Evolutionary conservation across 2,113 vertebrate genomes (phyloP), one percentile per base, ranked within the genome.

Genomic region (Dendrocopos noguchii): DNA sequence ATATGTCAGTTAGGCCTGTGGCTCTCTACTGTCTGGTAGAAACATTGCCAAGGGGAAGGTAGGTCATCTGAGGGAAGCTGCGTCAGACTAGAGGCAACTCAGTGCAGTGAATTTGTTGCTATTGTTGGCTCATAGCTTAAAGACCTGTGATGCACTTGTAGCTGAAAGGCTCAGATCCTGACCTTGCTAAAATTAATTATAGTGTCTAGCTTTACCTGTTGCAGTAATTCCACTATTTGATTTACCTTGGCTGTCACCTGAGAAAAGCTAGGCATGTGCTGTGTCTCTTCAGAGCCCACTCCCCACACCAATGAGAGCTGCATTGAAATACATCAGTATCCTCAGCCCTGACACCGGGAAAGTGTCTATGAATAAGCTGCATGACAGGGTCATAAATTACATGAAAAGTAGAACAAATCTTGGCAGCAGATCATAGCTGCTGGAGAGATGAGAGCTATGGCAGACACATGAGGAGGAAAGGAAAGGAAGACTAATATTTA

Each of bases 401-500:
- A 39, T 3, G 31, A 81, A 80, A 47, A 87, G 79, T 1, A 91
- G 68, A 93, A 77, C 56, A 92, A 81, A 94, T 39, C 89, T 96
- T 96, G 92, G 94, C 92, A 89, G 61, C 67, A 89, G 87, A 94
- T 94, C 91, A 94, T 34, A 93, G 87, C 89, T 89, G 70, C 67
- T 81, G 63, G 29, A 81, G 63, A 70, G 80, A 92, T 72, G 88
- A 84, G 83, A 80, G 80, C 83, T 74, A 68, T 93, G 92, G 94
- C 80, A 94, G 89, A 89, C 81, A 85, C 84, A 89, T 60, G 84
- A 96, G 67, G 28, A 84, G 92, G 44, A 80, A 89, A 80, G 92
- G 68, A 89, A 94, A 92, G 87, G 67, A 91, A 95, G 72, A 84
- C 67, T 91, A 77, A 67, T 93, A 94, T 87, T 95, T 83, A 74